Percentiles rank a stretch among this genome's conserved stretches.
Evolutionary conservation across 2,113 vertebrate species (phyloP).

Genomic region (Petromus typicus): DNA sequence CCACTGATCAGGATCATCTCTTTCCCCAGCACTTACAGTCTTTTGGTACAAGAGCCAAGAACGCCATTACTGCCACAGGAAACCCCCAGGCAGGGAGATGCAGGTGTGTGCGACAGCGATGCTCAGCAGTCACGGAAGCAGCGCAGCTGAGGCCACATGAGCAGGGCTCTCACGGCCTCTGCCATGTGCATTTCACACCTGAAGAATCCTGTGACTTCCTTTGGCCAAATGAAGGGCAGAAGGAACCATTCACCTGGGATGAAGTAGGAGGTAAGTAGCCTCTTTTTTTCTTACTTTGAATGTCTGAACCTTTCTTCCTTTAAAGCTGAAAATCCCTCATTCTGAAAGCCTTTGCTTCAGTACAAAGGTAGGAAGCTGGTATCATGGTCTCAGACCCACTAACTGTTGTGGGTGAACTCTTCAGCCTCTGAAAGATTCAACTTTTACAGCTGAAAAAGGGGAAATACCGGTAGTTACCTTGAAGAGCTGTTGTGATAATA

Average conservation of each 20-base stretch:
- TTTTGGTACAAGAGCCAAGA: not conserved
- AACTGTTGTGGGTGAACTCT: not conserved
- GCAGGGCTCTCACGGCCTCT: not conserved
- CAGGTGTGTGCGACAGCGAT: conserved; percentile 68
- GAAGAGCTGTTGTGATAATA: not conserved
- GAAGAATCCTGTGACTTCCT: conserved; percentile 53
- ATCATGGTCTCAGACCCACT: not conserved
- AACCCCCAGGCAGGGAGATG: conserved; percentile 53
- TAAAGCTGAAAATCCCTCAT: not conserved
- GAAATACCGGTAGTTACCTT: not conserved
- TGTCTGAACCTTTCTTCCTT: not conserved
- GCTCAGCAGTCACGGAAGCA: conserved; percentile 3
- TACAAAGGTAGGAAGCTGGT: not conserved
- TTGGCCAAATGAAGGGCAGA: conserved; percentile 13
- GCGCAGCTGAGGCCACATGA: not conserved
- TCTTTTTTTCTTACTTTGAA: not conserved
- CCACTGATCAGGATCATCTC: not conserved
- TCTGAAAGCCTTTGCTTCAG: not conserved
- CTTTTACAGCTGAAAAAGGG: not conserved
- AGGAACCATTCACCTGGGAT: conserved; percentile 11
- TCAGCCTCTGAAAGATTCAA: not conserved
- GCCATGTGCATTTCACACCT: conserved; percentile 48
- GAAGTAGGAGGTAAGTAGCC: not conserved
- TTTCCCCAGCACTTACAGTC: not conserved
- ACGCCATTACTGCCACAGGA: not conserved